These are phyloP conservation scores for Python bivittatus DNA, from an alignment of 2,113 vertebrate genomes.

Conservation along the genomic window DNA sequence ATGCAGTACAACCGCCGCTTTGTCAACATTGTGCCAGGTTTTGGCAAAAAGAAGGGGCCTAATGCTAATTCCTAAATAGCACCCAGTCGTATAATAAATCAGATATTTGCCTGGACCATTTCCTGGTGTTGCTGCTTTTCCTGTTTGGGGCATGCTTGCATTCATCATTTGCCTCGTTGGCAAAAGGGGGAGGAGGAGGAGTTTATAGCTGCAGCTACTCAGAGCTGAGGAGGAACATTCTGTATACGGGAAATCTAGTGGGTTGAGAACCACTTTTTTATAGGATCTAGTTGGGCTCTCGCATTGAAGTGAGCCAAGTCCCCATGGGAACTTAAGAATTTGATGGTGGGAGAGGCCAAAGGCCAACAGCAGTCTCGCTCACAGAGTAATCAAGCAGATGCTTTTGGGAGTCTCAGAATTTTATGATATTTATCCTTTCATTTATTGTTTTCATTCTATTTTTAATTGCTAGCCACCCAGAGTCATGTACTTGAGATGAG, in stretches of 20 bases:
- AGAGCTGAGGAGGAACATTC: neutral
- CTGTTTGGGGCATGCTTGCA: neutral
- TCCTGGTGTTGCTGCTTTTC: neutral
- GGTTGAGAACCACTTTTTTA: neutral
- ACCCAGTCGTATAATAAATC: conserved; percentile 51
- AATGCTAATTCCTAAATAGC: conserved; percentile 74
- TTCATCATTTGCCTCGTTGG: neutral
- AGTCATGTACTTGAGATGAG: neutral
- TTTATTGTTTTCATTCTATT: neutral
- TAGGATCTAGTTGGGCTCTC: neutral
- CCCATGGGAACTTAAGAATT: neutral
- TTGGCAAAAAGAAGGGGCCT: conserved; percentile 79
- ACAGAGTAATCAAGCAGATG: neutral
- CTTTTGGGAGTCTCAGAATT: neutral
- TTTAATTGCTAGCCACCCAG: neutral
- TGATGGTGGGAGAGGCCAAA: neutral
- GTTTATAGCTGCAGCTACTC: neutral
- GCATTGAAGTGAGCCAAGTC: neutral
- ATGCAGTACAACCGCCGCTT: conserved; percentile 79
- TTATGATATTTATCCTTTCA: neutral
- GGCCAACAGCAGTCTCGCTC: neutral
- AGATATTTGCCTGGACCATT: neutral
- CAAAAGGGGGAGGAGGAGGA: neutral
- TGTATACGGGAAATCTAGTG: neutral
- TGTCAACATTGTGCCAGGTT: conserved; percentile 75